These are phyloP conservation scores for Okapia johnstoni DNA, from an alignment of 2,113 vertebrate genomes.

Conservation along the genomic window DNA sequence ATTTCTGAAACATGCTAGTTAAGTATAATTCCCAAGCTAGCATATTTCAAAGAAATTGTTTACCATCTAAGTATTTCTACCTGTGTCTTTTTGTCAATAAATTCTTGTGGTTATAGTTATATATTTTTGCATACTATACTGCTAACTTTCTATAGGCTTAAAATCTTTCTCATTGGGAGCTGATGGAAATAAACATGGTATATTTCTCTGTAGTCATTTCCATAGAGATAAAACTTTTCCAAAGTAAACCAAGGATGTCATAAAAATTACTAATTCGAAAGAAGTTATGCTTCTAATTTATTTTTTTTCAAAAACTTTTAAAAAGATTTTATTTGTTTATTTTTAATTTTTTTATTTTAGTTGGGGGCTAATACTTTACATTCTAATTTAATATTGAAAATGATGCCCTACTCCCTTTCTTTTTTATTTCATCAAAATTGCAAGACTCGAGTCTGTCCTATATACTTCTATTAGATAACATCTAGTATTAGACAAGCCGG, in stretches of 20 bases:
- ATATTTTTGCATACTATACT: not conserved
- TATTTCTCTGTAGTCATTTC: slow-evolving; percentile 50
- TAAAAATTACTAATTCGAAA: slow-evolving; percentile 56
- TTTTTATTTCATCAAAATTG: slow-evolving; percentile 49
- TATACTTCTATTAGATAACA: slow-evolving; percentile 40
- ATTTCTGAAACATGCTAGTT: slow-evolving; percentile 49
- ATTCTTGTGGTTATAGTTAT: not conserved
- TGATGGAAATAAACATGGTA: slow-evolving; percentile 28
- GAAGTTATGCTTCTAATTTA: slow-evolving; percentile 49
- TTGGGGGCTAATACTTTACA: no score
- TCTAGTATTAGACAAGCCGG: not conserved
- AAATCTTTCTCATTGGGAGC: slow-evolving; percentile 5
- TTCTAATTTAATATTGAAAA: slow-evolving; percentile 55
- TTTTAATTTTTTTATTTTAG: no score
- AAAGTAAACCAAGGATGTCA: slow-evolving; percentile 36
- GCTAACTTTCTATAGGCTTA: slow-evolving; percentile 5
- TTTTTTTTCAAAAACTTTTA: no score
- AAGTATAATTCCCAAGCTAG: not conserved
- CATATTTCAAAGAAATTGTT: not conserved
- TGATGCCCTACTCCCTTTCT: not conserved
- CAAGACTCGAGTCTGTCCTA: slow-evolving; percentile 10
- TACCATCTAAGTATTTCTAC: not conserved
- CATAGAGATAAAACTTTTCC: slow-evolving; percentile 61
- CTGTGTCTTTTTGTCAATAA: not conserved
- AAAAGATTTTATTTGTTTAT: no score